Conservation (phyloP, 2,113 vertebrate genomes). For the Myrmecophaga tridactyla region DNA sequence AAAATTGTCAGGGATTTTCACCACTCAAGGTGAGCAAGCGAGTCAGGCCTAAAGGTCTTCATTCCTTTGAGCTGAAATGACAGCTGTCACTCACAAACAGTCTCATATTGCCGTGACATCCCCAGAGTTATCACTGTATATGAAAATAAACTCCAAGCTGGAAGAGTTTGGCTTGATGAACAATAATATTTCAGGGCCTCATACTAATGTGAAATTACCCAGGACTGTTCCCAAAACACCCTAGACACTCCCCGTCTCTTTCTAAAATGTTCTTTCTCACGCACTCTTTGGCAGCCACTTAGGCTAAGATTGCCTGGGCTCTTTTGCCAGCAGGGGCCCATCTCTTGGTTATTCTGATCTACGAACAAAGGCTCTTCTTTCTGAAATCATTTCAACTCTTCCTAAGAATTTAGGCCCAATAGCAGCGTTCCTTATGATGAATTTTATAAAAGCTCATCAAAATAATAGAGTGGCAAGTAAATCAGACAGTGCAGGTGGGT, state of each 20-base stretch:
- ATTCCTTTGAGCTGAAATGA: neutral
- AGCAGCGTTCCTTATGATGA: neutral
- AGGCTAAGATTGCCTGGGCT: neutral
- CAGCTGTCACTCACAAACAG: conserved; percentile 34
- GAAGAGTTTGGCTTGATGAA: conserved; percentile 42
- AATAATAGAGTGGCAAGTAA: neutral
- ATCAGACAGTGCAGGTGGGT: neutral
- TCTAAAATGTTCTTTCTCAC: conserved; percentile 36
- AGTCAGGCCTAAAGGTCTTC: neutral
- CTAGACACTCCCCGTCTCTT: neutral
- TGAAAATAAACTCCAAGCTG: conserved; percentile 46
- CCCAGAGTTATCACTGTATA: neutral
- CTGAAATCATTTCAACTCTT: conserved; percentile 30
- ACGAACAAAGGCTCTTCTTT: neutral
- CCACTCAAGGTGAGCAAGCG: conserved; percentile 39
- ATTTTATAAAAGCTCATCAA: conserved; percentile 23
- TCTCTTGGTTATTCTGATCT: neutral
- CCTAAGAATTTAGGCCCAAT: neutral
- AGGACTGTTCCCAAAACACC: conserved; percentile 27
- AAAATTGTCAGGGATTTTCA: conserved; percentile 42
- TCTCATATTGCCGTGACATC: neutral
- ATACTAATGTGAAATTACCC: conserved; percentile 47
- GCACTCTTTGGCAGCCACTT: conserved; percentile 27
- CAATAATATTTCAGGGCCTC: conserved; percentile 46
- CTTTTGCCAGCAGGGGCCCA: neutral